These are phyloP conservation scores for Drosophila neutralis DNA, from an alignment of 2,888 invertebrate species.

Conservation along the genomic window DNA sequence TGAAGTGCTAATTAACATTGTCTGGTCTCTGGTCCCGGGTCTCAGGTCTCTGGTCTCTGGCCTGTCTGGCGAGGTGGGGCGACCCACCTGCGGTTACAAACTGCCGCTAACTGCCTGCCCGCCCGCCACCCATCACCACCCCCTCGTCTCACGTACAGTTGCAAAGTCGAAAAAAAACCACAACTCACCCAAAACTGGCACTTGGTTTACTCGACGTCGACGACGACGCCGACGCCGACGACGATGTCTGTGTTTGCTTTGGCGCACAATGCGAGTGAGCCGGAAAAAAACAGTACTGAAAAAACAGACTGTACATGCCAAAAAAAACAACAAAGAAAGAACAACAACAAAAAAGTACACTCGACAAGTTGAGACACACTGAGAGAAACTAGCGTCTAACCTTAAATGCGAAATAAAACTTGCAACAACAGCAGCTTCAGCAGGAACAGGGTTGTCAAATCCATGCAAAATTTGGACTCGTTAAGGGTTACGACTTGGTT, in stretches of 20 bases:
- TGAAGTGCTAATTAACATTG: conserved; percentile 81
- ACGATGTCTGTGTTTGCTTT: conserved; percentile 75
- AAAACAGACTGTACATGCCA: conserved; percentile 43
- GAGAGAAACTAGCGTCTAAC: neutral
- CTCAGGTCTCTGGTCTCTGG: conserved; percentile 34
- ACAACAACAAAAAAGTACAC: conserved; percentile 3
- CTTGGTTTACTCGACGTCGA: conserved; percentile 45
- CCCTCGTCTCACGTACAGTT: conserved; percentile 3
- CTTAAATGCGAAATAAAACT: too few species aligned
- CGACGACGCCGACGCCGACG: conserved; percentile 10
- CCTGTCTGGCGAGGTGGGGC: conserved; percentile 54
- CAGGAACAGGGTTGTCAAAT: too few species aligned
- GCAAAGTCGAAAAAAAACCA: conserved; percentile 36
- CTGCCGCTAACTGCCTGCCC: conserved; percentile 5
- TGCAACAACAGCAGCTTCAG: neutral
- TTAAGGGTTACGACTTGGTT: too few species aligned
- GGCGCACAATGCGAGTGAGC: conserved; percentile 59
- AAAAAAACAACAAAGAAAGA: conserved; percentile 39
- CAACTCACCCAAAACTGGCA: conserved; percentile 75
- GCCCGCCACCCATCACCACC: conserved; percentile 4
- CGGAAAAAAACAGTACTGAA: conserved; percentile 40
- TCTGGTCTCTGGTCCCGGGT: conserved; percentile 65
- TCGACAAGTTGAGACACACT: conserved; percentile 46
- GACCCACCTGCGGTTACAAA: conserved; percentile 68
- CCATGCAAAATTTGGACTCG: too few species aligned